Conservation (phyloP, 1,140 invertebrate species). For the Muscidifurax raptorellus region DNA sequence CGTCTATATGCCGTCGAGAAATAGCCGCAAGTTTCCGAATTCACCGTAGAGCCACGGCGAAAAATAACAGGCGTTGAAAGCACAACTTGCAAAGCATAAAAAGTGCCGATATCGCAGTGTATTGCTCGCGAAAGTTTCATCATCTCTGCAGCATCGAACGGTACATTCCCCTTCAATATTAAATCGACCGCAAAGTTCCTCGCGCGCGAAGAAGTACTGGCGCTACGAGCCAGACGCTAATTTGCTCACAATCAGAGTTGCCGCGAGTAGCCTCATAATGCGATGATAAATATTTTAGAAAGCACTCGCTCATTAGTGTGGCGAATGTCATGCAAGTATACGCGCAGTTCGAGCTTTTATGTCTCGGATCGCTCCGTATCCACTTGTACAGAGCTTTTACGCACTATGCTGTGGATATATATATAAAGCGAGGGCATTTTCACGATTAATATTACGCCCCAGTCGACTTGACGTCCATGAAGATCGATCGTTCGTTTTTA, state of each 20-base stretch:
- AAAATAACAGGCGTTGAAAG: too few species aligned
- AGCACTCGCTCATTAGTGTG: slow-evolving; percentile 8
- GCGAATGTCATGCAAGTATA: not conserved
- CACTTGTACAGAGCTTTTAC: not conserved
- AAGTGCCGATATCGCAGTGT: too few species aligned
- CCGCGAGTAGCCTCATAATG: slow-evolving; percentile 44
- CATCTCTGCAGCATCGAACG: too few species aligned
- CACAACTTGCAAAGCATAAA: too few species aligned
- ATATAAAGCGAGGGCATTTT: not conserved
- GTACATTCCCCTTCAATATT: too few species aligned
- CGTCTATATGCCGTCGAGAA: slow-evolving; percentile 4
- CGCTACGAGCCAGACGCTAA: slow-evolving; percentile 20
- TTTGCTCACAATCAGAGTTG: slow-evolving; percentile 44
- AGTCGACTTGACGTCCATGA: slow-evolving; percentile 10
- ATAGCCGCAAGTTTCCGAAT: slow-evolving; percentile 30
- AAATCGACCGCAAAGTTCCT: too few species aligned
- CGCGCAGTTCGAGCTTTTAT: not conserved
- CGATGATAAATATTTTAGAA: slow-evolving; percentile 43
- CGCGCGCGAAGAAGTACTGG: too few species aligned
- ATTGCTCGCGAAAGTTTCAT: too few species aligned
- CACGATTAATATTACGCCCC: not conserved
- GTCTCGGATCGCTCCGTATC: not conserved
- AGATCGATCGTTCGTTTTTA: not conserved
- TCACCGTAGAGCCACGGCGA: not conserved
- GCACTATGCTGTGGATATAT: not conserved